Base-by-base conservation (phyloP, 2,888 invertebrate species). In the Altica lythri region DNA sequence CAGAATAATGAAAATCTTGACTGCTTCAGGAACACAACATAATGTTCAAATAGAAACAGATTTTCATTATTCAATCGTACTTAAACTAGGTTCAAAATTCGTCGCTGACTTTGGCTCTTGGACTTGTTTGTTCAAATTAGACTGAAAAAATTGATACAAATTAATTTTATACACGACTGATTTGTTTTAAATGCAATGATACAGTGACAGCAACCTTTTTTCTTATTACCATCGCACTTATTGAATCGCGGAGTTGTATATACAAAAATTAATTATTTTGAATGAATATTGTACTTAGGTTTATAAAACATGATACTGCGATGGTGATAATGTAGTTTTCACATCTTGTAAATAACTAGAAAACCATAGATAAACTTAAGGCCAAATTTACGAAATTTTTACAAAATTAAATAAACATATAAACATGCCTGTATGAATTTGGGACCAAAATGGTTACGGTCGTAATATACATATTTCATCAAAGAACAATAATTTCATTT, bases 141-240 rank as follows among this genome's bases (percentile, higher is more conserved):
- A 73, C 73, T 73, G 73, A 73, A n/a, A n/a, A n/a, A 68, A 65
- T 68, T 64, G 59, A 69, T 64, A 66, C 66, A 66, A 64, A 66
- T 67, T 66, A 40, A 37, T 29, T 48, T 19, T 71, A 69, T 68
- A 68, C 63, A 67, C 22, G 72, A 73, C 72, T 73, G 72, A 73
- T 69, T 69, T 46, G 60, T 64, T 65, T 61, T 60, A 65, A 57
- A 57, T 62, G 60, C 60, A 60, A 62, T 60, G 60, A 44, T 45
- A 9, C 45, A 32, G 12, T 18, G 45, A 44, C 37, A 48, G 54
- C 37, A 63, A 60, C 43, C 35, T 47, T 40, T 53, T 46, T 55
- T 45, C 49, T 16, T 12, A 8, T 37, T 37, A 37, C 16, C 45
- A 34, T 19, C 18, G 45, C 22, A n/a, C 45, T 12, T 4, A 14